phyloP scores from a whole-genome alignment of 2,113 vertebrate species.

The Pelecanus crispus region DNA sequence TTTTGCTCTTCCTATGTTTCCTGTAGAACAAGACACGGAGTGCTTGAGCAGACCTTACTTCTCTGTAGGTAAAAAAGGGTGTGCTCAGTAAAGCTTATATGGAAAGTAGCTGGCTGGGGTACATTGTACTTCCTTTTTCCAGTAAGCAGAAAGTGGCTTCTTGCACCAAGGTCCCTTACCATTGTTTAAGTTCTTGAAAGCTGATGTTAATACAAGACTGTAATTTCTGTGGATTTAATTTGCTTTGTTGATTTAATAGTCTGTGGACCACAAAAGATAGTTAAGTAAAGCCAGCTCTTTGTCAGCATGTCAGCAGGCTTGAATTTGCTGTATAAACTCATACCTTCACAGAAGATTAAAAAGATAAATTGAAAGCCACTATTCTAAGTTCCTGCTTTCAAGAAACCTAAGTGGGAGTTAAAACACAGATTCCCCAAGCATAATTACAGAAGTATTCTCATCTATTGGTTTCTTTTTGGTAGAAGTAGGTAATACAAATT shows the following conservation, averaged over 20 bases:
- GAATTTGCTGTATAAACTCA: neutral
- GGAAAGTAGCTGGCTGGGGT: neutral
- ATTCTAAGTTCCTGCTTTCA: neutral
- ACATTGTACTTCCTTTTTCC: neutral
- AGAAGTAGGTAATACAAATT: neutral
- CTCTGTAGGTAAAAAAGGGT: neutral
- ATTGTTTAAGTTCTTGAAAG: neutral
- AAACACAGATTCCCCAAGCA: neutral
- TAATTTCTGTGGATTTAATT: slow-evolving; percentile 1
- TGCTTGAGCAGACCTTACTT: neutral
- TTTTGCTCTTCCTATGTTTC: neutral
- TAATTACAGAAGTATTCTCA: neutral
- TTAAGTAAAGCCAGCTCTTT: neutral
- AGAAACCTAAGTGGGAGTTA: neutral
- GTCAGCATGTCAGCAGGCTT: neutral
- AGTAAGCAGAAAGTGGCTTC: neutral
- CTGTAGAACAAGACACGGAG: neutral
- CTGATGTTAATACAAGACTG: neutral
- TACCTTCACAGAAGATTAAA: neutral
- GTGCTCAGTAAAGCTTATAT: neutral
- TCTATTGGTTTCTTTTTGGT: neutral
- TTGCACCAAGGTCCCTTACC: neutral
- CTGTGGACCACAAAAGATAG: neutral
- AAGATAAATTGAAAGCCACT: neutral
- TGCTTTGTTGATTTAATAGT: neutral